Evolutionary conservation across 2,888 invertebrate species (phyloP).

Genomic region (Trilocha varians): DNA sequence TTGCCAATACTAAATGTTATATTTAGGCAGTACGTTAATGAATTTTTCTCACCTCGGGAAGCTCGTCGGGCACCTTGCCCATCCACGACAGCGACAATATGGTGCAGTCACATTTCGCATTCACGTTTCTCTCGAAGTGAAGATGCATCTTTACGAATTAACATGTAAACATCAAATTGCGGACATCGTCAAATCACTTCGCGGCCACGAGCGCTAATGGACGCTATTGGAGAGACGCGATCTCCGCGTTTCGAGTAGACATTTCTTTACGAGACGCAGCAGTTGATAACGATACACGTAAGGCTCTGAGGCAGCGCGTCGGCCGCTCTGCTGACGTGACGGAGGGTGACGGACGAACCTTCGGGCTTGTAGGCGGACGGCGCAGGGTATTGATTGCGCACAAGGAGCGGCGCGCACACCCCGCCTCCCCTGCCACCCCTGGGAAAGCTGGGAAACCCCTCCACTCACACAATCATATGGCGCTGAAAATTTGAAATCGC

Average conservation of each 20-base stretch:
- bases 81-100: slow-evolving; percentile 97
- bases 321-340: slow-evolving; percentile 44
- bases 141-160: slow-evolving; percentile 84
- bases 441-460: too few species aligned
- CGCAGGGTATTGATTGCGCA: slow-evolving; percentile 64
- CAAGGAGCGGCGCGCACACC: slow-evolving; percentile 30
- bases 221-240: slow-evolving; percentile 8
- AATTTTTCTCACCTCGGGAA: slow-evolving; percentile 84
- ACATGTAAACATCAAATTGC: slow-evolving; percentile 25
- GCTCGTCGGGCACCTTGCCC: slow-evolving; percentile 97
- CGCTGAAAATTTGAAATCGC: slow-evolving; percentile 23
- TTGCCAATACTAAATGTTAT: neutral
- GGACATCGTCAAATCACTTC: slow-evolving; percentile 20
- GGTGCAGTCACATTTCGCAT: slow-evolving; percentile 95
- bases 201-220: slow-evolving; percentile 19
- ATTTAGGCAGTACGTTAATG: neutral
- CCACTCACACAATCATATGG: slow-evolving; percentile 32
- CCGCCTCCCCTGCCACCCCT: slow-evolving; percentile 45
- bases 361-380: slow-evolving; percentile 29
- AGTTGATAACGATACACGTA: slow-evolving; percentile 20
- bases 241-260: slow-evolving; percentile 24
- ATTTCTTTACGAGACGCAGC: slow-evolving; percentile 22
- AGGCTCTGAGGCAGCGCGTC: slow-evolving; percentile 25
- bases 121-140: slow-evolving; percentile 94
- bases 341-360: slow-evolving; percentile 49